Conservation (phyloP, 1,140 invertebrate species). For the Plectrocnemia conspersa region DNA sequence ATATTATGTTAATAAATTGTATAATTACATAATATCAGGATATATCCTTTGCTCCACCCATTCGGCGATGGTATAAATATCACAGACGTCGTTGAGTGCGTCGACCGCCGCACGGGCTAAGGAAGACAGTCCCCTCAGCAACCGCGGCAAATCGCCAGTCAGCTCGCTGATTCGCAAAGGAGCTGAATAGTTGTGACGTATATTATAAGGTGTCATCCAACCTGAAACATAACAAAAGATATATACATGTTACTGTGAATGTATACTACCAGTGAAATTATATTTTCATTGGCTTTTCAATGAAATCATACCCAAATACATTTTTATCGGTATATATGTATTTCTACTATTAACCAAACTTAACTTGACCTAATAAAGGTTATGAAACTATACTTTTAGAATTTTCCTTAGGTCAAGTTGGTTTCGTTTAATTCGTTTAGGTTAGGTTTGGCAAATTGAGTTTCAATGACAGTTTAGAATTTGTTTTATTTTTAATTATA, state of each 20-base stretch:
- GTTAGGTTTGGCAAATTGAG: no score
- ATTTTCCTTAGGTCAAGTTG: background rate
- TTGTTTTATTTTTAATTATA: no score
- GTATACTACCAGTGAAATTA: no score
- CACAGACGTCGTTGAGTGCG: conserved; percentile 64
- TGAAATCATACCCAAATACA: no score
- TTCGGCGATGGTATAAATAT: conserved; percentile 66
- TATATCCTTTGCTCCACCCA: conserved; percentile 61
- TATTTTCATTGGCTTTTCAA: no score
- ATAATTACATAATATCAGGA: conserved; percentile 39
- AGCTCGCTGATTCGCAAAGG: conserved; percentile 68
- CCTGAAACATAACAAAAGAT: conserved; percentile 39
- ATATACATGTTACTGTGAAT: no score
- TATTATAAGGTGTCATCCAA: conserved; percentile 77
- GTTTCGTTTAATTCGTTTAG: no score
- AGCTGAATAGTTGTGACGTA: conserved; percentile 70
- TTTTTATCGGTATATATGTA: no score
- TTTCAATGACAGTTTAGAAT: no score
- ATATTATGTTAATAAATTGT: conserved; percentile 1
- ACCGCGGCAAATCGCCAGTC: conserved; percentile 58
- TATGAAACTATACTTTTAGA: background rate
- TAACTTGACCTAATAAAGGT: background rate
- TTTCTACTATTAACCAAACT: background rate
- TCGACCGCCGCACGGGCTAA: conserved; percentile 61
- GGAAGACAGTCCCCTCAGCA: conserved; percentile 57